Evolutionary conservation across 2,113 vertebrate genomes (phyloP).

Genomic region (Megaptera novaeangliae): DNA sequence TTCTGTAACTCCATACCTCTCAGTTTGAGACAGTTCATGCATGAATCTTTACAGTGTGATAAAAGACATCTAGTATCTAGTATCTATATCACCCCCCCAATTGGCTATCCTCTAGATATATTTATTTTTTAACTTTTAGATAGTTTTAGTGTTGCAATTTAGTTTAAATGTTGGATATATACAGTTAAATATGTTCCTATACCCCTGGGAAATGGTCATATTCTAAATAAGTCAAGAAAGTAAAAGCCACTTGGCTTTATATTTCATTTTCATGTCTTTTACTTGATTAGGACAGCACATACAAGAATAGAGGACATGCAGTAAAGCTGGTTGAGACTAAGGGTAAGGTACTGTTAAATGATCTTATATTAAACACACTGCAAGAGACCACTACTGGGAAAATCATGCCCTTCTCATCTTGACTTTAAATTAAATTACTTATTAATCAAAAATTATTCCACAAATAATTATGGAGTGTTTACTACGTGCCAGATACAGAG

Average conservation of each 20-base stretch:
- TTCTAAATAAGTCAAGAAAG: slow-evolving; percentile 15
- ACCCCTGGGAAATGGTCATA: background rate
- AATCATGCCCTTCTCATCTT: background rate
- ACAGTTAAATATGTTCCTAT: background rate
- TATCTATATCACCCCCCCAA: background rate
- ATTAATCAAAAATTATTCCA: background rate
- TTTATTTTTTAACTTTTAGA: background rate
- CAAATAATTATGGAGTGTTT: background rate
- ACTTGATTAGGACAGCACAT: background rate
- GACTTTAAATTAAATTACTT: background rate
- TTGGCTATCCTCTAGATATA: background rate
- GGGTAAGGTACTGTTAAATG: background rate
- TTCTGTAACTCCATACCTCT: background rate
- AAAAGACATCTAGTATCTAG: background rate
- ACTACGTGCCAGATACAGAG: background rate
- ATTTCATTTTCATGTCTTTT: slow-evolving; percentile 17
- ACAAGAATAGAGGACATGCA: background rate
- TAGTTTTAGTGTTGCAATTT: background rate
- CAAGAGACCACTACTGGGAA: background rate
- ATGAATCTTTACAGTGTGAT: background rate
- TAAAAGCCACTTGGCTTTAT: background rate
- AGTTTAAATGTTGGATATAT: background rate
- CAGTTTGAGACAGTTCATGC: background rate
- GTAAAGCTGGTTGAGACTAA: background rate
- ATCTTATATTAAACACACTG: background rate